Evolutionary conservation across 2,113 vertebrate genomes (phyloP).

Genomic region (Psilopsiagon aymara): DNA sequence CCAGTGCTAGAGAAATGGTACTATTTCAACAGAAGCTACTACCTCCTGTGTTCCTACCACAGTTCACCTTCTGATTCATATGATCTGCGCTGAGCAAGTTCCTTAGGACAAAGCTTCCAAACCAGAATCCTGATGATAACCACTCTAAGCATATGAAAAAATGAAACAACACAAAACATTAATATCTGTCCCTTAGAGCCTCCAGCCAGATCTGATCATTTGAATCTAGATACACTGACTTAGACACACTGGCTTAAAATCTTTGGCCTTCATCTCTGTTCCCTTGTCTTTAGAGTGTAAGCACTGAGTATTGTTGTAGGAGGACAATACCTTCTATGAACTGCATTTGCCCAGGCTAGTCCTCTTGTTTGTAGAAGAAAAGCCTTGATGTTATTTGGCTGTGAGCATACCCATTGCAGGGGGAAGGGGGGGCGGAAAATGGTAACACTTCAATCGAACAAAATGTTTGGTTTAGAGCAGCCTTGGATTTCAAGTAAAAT

Average conservation of each 20-base stretch:
- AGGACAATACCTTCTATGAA: neutral
- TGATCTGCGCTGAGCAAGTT: neutral
- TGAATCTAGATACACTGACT: neutral
- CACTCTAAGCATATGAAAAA: neutral
- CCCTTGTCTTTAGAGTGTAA: neutral
- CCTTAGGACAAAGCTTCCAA: neutral
- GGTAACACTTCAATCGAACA: neutral
- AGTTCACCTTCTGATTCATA: neutral
- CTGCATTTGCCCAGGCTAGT: neutral
- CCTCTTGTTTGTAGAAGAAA: neutral
- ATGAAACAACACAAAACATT: neutral
- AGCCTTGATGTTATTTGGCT: neutral
- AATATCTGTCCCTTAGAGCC: neutral
- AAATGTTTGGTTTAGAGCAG: constrained; percentile 20
- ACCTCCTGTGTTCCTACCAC: neutral
- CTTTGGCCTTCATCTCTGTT: neutral
- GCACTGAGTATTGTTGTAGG: neutral
- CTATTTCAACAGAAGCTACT: neutral
- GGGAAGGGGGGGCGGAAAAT: neutral
- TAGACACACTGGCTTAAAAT: neutral
- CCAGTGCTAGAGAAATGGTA: neutral
- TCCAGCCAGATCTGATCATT: neutral
- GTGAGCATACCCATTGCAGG: neutral
- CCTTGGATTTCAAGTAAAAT: constrained; percentile 56
- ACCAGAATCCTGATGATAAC: neutral